Conservation (phyloP, 2,113 vertebrate genomes). For the Sporophila hypoxantha region DNA sequence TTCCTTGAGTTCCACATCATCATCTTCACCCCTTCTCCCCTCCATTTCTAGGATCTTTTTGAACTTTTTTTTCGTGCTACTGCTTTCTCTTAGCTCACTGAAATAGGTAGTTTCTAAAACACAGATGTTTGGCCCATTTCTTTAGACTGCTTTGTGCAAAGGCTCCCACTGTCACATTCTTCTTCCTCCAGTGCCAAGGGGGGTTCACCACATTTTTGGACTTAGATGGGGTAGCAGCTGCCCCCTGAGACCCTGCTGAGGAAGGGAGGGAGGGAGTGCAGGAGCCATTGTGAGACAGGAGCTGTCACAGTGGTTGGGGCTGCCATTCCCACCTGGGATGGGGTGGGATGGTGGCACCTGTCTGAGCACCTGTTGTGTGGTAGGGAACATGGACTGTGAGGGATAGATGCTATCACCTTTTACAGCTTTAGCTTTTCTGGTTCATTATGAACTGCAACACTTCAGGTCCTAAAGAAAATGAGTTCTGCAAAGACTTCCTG, state of each 20-base stretch:
- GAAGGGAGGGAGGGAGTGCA: not conserved
- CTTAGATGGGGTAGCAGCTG: accelerated
- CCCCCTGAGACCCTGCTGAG: accelerated
- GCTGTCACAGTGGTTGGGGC: not conserved
- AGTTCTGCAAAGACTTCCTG: not conserved
- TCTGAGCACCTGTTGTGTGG: not conserved
- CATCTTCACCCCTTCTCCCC: not conserved
- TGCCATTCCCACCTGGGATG: not conserved
- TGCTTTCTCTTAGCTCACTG: not conserved
- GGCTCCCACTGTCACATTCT: not conserved
- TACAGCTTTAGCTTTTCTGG: not conserved
- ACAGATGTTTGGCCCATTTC: not conserved
- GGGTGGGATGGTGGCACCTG: not conserved
- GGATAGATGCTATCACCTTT: not conserved
- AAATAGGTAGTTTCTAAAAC: not conserved
- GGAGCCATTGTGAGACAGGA: accelerated
- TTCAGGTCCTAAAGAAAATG: accelerated
- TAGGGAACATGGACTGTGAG: not conserved
- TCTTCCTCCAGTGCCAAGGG: accelerated
- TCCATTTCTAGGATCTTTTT: not conserved
- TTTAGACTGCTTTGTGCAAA: not conserved
- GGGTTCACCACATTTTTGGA: not conserved
- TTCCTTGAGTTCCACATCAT: not conserved
- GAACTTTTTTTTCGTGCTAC: not conserved
- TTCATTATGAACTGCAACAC: not conserved